Evolutionary conservation across 2,888 invertebrate species (phyloP).

Genomic region (Tridacna gigas): DNA sequence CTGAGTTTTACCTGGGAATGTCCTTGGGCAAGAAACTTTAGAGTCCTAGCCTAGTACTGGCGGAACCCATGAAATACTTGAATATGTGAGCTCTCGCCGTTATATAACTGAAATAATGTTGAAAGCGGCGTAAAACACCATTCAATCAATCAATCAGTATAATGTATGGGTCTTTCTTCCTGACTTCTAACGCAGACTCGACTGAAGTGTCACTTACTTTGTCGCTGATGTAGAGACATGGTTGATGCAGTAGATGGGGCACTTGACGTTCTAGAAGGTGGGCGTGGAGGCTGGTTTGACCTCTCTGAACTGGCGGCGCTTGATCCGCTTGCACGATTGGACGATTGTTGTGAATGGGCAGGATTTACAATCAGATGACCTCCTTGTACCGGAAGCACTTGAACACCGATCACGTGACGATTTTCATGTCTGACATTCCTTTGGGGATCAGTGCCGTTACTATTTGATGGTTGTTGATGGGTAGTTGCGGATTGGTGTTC

Average conservation of each 20-base stretch:
- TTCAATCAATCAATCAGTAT: no score
- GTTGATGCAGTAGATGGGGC: conserved; percentile 59
- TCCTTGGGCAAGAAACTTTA: no score
- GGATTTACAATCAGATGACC: conserved; percentile 55
- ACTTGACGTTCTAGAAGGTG: conserved; percentile 53
- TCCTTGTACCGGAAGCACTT: conserved; percentile 55
- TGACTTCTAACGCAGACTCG: no score
- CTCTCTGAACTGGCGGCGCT: conserved; percentile 3
- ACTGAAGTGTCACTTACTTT: conserved; percentile 35
- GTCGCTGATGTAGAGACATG: conserved; percentile 40
- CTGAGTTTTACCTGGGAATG: no score
- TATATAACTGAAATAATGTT: no score
- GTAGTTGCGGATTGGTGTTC: conserved; percentile 56
- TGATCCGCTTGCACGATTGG: conserved; percentile 34
- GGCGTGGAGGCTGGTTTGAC: conserved; percentile 24
- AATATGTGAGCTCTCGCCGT: no score
- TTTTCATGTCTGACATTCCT: conserved; percentile 2
- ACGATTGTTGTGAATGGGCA: conserved; percentile 33
- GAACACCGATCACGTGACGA: conserved; percentile 49
- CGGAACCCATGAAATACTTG: no score
- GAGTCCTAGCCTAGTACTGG: no score
- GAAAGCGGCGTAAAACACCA: no score
- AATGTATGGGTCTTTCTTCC: no score
- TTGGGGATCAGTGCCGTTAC: neutral
- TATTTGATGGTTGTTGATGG: neutral